Conservation (phyloP, 2,113 vertebrate species). For the Felis catus region F.catus_Fca126_mat1.0 CM031412.1:116008001-116008500, state of each 20-base stretch:
- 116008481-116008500: background rate
- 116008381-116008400: background rate
- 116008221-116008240: background rate
- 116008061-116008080: background rate
- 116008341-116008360: background rate
- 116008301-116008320: background rate
- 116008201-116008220: background rate
- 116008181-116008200: background rate
- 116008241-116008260: background rate
- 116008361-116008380: background rate
- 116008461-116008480: background rate
- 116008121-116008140: too few relatives aligned
- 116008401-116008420: constrained; percentile 38
- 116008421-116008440: constrained; percentile 29
- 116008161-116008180: too few relatives aligned
- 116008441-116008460: background rate
- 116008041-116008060: background rate
- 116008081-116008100: background rate
- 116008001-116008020: constrained; percentile 36
- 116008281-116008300: background rate
- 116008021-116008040: background rate
- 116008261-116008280: constrained; percentile 8
- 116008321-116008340: background rate
- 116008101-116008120: background rate
- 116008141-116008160: background rate